Base-by-base conservation (phyloP, 53 echinoderm and acorn worm genomes). In the Actinopyga echinites region DNA sequence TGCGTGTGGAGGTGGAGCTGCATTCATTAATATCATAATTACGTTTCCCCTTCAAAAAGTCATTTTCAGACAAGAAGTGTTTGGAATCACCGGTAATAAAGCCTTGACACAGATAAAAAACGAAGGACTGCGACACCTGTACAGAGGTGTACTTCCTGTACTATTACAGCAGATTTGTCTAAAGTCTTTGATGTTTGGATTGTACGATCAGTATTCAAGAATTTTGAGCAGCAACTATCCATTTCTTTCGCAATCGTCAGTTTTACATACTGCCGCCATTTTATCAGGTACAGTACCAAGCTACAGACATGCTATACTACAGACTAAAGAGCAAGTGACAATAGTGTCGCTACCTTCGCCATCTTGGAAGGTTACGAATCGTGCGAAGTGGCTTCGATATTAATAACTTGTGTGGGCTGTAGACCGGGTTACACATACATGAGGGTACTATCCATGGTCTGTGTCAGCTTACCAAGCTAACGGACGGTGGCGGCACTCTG, bases 221-320 rank as follows among this genome's bases (percentile, higher is more conserved):
- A 90, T 95, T 21, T 59, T 99, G 30, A 67, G 57, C 13, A 85
- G 83, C 40, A 56, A 95, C 60, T 89, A 66, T 83, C 79, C 89
- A 0, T 82, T 64, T 30, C 82, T 91, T 30, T 79, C 83, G 19
- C 57, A 89, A 3, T 43, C 78, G 2, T 56, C 81, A 15, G 82
- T 91, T 38, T 82, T 93, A 22, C 84, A 89, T 26, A 24, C 84
- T 19, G 99, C 94, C 64, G 99, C 92, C 13, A 43, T 99, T n/a
- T 89, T 99, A 33, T 94, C 99, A 89, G 99, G 99, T 99, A 79
- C n/a, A n/a, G n/a, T n/a, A n/a, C n/a, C n/a, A n/a, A n/a, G n/a
- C n/a, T n/a, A n/a, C n/a, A n/a, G n/a, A n/a, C n/a, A n/a, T n/a
- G n/a, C n/a, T n/a, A n/a, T n/a, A n/a, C n/a, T n/a, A n/a, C n/a